Percentiles rank a stretch among this genome's conserved stretches.
These are phyloP conservation scores for Hylomyscus alleni DNA, from an alignment of 2,797 vertebrate species.

Conservation along the genomic window DNA sequence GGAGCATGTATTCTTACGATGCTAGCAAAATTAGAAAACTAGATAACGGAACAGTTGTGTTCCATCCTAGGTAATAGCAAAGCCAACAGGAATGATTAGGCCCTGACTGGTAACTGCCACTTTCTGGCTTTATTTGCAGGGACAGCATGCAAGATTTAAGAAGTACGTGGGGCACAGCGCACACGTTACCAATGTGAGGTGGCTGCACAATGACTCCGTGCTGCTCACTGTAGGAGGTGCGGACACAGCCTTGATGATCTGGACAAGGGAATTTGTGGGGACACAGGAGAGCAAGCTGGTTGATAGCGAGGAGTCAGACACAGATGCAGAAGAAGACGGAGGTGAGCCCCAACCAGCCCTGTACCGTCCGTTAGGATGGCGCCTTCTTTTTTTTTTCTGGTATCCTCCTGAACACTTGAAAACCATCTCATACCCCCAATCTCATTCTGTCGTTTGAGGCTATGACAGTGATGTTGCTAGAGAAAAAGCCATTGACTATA, in stretches of 20 bases:
- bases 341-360: slow-evolving; percentile 87
- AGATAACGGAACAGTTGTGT: not conserved
- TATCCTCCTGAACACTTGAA: not conserved
- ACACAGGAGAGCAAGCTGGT: slow-evolving; percentile 95
- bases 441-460: slow-evolving; percentile 89
- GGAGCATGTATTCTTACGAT: not conserved
- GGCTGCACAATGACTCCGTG: slow-evolving; percentile 95
- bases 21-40: not conserved
- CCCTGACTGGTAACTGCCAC: fast-evolving
- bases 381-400: not conserved
- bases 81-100: not conserved
- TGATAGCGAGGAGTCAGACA: slow-evolving; percentile 98
- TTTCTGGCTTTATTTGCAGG: slow-evolving; percentile 89
- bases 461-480: slow-evolving; percentile 98
- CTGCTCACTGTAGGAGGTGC: slow-evolving; percentile 97
- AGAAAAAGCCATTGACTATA: slow-evolving; percentile 95
- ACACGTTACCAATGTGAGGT: slow-evolving; percentile 96
- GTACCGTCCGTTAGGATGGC: fast-evolving
- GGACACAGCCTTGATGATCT: slow-evolving; percentile 98
- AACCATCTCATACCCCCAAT: slow-evolving; percentile 28
- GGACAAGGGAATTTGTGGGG: slow-evolving; percentile 94
- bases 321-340: slow-evolving; percentile 96
- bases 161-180: slow-evolving; percentile 97
- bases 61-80: not conserved
- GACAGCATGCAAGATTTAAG: slow-evolving; percentile 95